Base-by-base conservation (phyloP, 1,140 invertebrate genomes). In the Halotydeus destructor region DNA sequence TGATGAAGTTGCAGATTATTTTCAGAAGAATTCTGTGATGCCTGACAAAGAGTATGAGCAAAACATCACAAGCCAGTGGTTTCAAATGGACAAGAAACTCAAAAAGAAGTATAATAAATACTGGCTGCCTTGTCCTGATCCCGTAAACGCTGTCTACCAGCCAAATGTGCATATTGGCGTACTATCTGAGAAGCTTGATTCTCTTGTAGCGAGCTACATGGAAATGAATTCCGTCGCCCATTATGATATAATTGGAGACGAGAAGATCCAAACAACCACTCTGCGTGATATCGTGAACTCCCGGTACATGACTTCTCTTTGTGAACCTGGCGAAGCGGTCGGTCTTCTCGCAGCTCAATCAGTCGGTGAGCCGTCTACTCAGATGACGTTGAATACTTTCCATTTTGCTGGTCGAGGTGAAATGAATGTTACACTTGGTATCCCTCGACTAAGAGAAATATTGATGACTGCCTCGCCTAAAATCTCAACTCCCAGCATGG, bases 321-420 rank as follows among this genome's bases (percentile, higher is more conserved):
- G 74, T 34, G 69, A 74, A 14, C 83, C 91, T 2, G 94, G 94
- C 2, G 94, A 99, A 62, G 76, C 88, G 9, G 93, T 99, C 12
- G 94, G 94, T 21, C 58, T 97, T 19, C 60, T 97, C 40, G 91
- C 91, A 16, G 91, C 91, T 18, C 75, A 76, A 30, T 50, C 49
- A 12, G 41, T 50, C 43, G 49, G 46, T 32, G 94, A 99, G 64
- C 93, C 93, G 0, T 96, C 89, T 3, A 99, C 94, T 42, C 93
- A 99, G 66, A 98, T 99, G 93, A 99, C 94, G 51, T 60, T 99
- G 47, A 99, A 99, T 55, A 99, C 94, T 26, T 99, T 99, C 62
- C 94, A 99, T 58, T 97, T 97, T 65, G 93, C 94, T 51, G 94
- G 94, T 60, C 74, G 88, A 64, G 89, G 91, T 68, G 94, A 98